Evolutionary conservation across 2,797 vertebrate species (phyloP), one percentile per base, ranked within the genome.

Genomic region (Pelochelys cantorii): DNA sequence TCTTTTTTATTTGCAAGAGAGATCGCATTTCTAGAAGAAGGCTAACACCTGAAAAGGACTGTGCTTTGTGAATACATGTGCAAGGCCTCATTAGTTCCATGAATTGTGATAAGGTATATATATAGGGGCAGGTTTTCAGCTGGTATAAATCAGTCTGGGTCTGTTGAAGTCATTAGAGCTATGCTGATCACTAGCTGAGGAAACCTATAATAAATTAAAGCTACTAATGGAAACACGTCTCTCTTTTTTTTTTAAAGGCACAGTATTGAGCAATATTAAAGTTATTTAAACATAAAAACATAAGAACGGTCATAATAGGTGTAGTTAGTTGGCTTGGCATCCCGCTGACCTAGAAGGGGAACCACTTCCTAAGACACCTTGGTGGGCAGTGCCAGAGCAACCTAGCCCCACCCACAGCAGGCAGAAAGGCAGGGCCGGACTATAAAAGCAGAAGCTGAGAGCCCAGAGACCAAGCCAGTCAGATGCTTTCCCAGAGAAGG

Each of bases 131-230:
- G 78, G 60, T 13, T 31, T 71, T 37, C n/a, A 37, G n/a, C 9
- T 71, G 10, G 34, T 71, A 34, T 37, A 37, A 71, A 37, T 71
- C 68, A 71, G n/a, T 18, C 18, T 34, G 5, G 34, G 10, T 37
- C 18, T 71, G 17, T 71, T 71, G 34, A 71, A 60, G 37, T 80
- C 62, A 71, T 87, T 53, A 31, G 0, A 81, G 60, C 62, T 71
- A 84, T 81, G 48, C 25, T 34, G 11, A 5, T 0, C 0, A 15
- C 7, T 23, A 83, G 15, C 5, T 55, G 8, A 37, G 1, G 9
- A n/a, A 34, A 1, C 12, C 12, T 1, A 1, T 59, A 37, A 2
- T 22, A 31, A 75, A 10, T 5, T 54, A 17, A 2, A 62, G 8
- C 4, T 48, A 77, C 42, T 68, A 86, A 80, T 60, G 7, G 56